These are phyloP conservation scores for Aphodius sticticus DNA, from an alignment of 2,888 invertebrate species.

Conservation along the genomic window DNA sequence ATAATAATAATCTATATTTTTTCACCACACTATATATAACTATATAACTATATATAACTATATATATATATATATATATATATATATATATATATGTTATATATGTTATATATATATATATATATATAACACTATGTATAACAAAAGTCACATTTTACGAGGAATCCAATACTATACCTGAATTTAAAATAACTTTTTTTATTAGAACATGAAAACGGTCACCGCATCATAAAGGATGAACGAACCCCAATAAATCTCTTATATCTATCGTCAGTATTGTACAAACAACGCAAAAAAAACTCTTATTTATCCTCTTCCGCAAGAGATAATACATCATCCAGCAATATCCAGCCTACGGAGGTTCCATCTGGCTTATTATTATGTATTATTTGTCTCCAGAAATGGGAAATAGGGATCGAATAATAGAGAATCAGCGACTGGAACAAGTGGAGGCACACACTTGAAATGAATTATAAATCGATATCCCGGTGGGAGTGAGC, in stretches of 20 bases:
- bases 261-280: background rate
- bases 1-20: too few relatives aligned
- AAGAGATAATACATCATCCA: background rate
- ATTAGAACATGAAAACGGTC: background rate
- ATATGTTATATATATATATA: too few relatives aligned
- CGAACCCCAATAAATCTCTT: background rate
- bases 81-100: too few relatives aligned
- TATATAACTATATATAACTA: too few relatives aligned
- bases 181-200: too few relatives aligned
- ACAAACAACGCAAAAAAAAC: background rate
- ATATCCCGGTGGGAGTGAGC: background rate
- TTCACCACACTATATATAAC: too few relatives aligned
- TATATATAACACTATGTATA: too few relatives aligned
- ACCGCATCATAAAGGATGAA: background rate
- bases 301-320: background rate
- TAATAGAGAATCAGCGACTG: background rate
- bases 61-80: too few relatives aligned
- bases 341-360: background rate
- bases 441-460: background rate
- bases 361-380: background rate
- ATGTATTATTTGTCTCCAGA: background rate
- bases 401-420: background rate
- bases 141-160: too few relatives aligned
- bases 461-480: slow-evolving; percentile 4
- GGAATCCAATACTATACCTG: too few relatives aligned